phyloP scores from a whole-genome alignment of 2,113 vertebrate species.

The Pandion haliaetus region DNA sequence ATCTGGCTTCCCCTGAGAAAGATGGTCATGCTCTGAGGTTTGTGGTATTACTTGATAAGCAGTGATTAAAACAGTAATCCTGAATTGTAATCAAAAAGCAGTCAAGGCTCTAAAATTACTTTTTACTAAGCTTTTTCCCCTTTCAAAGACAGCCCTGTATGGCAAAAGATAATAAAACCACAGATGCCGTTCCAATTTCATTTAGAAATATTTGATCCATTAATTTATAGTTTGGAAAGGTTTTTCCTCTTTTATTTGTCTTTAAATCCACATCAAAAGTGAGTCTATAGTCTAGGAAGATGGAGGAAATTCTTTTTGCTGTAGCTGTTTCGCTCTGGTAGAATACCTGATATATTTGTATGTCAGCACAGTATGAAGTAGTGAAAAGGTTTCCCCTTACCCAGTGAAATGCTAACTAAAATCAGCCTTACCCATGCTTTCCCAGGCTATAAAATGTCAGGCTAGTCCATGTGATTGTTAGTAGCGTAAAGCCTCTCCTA shows the following conservation, averaged over 20 bases:
- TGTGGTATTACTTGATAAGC: constrained; percentile 45
- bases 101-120: constrained; percentile 49
- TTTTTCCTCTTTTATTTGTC: constrained; percentile 2
- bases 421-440: background rate
- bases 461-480: background rate
- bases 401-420: background rate
- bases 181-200: background rate
- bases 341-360: background rate
- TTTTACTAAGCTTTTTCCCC: constrained; percentile 37
- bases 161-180: constrained; percentile 18
- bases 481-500: background rate
- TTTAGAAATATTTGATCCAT: constrained; percentile 9
- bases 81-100: constrained; percentile 39
- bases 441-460: background rate
- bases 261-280: background rate
- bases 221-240: background rate
- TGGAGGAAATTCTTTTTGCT: background rate
- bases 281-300: background rate
- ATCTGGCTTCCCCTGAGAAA: constrained; percentile 44
- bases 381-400: background rate
- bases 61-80: constrained; percentile 50
- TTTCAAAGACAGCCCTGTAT: constrained; percentile 14
- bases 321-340: background rate
- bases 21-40: constrained; percentile 41
- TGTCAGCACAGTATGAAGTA: background rate